A percentile compares a stretch with the other conserved stretches of the same genome.
Evolutionary conservation across 2,113 vertebrate species (phyloP).

Genomic region (Takifugu flavidus): DNA sequence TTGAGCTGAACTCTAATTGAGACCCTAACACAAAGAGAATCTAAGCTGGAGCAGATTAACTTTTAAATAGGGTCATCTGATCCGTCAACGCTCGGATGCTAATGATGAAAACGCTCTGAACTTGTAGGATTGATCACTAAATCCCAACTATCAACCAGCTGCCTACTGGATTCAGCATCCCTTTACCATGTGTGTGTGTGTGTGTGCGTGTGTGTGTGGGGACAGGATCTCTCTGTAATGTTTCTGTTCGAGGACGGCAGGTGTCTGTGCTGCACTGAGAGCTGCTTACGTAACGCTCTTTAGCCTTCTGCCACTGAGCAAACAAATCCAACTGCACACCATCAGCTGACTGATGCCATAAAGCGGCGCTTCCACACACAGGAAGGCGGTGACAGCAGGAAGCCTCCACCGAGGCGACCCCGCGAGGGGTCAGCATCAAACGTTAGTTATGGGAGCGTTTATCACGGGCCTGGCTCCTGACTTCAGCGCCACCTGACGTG

Average conservation of each 20-base stretch:
- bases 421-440: constrained; percentile 1
- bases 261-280: constrained; percentile 61
- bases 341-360: constrained; percentile 54
- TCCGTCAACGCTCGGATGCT: too few relatives aligned
- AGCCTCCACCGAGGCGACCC: neutral
- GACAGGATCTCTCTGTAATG: constrained; percentile 29
- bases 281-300: constrained; percentile 69
- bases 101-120: too few relatives aligned
- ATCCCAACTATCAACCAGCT: too few relatives aligned
- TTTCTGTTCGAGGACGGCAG: constrained; percentile 45
- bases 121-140: too few relatives aligned
- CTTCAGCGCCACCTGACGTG: constrained; percentile 60
- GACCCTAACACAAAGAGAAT: too few relatives aligned
- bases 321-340: constrained; percentile 63
- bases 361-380: constrained; percentile 35
- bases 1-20: too few relatives aligned
- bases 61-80: too few relatives aligned
- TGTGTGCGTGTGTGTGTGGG: constrained; percentile 8
- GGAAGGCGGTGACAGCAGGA: constrained; percentile 4
- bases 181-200: too few relatives aligned
- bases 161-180: too few relatives aligned
- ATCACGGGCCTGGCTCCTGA: constrained; percentile 1
- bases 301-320: constrained; percentile 67
- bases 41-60: too few relatives aligned
- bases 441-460: constrained; percentile 17